Evolutionary conservation across 2,888 invertebrate genomes (phyloP), one percentile per base, ranked within the genome.

Genomic region (Stenolophus ochropezus): DNA sequence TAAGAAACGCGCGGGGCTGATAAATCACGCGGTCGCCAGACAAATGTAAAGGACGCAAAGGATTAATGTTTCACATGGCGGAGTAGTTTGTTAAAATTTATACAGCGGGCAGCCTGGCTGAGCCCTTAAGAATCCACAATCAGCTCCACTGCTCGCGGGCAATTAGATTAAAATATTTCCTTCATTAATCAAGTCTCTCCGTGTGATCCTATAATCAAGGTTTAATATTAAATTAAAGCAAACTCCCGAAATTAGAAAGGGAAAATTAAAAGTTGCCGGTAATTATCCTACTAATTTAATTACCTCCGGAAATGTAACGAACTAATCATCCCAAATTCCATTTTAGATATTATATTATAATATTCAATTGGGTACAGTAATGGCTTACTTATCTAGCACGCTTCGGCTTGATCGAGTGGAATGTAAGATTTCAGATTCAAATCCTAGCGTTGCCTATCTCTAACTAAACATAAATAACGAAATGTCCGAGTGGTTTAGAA

Each of bases 111-210:
- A 71, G 69, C n/a, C n/a, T 79, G 79, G 71, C 79, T 71, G 71
- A 23, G 79, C 79, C 71, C 79, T 73, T 53, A 80, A 80, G 80
- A 80, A 80, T 80, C 80, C 73, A 80, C 80, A 80, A 80, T 80
- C 80, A 73, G 73, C 71, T 49, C 23, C 27, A 27, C 21, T 14
- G 8, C 53, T 71, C 65, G 82, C 80, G 78, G 82, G 69, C 82
- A 83, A 83, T 83, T 83, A 83, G 83, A 83, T 83, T 83, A 84
- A 84, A 84, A 83, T 84, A 84, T 84, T 83, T 83, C 81, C 83
- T 81, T 82, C 83, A 84, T 84, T 84, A 84, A 84, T 84, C 84
- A 83, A 61, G 71, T 77, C 53, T 76, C 58, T 53, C 73, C 82
- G 56, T 80, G 80, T 80, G 80, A 80, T 80, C 80, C 80, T 80